A percentile compares a stretch with the other conserved stretches of the same genome.
Evolutionary conservation across 1,140 invertebrate genomes (phyloP).

Genomic region (Leptinotarsa texana): DNA sequence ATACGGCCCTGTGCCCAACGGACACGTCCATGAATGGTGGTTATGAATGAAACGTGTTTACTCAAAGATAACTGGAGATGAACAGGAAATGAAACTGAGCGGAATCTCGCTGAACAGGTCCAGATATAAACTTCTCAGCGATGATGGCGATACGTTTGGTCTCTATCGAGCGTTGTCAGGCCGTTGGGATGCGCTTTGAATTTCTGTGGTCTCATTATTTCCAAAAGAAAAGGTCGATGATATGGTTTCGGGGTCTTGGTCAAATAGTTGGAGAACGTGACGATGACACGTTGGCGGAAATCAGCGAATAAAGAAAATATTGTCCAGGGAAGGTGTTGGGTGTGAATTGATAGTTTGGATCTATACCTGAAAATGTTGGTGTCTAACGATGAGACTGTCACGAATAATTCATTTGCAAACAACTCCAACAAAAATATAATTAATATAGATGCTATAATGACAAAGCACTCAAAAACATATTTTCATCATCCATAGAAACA

Average conservation of each 20-base stretch:
- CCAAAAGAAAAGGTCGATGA: not conserved
- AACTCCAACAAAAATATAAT: too few species aligned
- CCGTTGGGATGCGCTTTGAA: constrained; percentile 5
- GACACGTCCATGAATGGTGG: constrained; percentile 45
- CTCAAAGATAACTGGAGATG: constrained; percentile 47
- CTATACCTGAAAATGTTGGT: too few species aligned
- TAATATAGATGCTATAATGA: too few species aligned
- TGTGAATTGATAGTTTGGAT: too few species aligned
- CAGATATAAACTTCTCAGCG: constrained; percentile 1
- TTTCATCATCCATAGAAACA: too few species aligned
- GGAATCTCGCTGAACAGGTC: constrained; percentile 47
- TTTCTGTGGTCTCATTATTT: constrained; percentile 2
- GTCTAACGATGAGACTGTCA: too few species aligned
- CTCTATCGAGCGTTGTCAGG: not conserved
- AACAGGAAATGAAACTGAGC: constrained; percentile 48
- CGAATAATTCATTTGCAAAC: too few species aligned
- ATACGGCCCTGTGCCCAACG: constrained; percentile 9
- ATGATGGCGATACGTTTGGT: not conserved
- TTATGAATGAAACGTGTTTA: constrained; percentile 51
- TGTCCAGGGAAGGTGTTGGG: too few species aligned
- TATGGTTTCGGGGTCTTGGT: not conserved
- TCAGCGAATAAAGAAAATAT: not conserved
- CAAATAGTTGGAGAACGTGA: constrained; percentile 1
- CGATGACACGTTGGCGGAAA: not conserved
- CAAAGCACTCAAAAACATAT: too few species aligned